These are phyloP conservation scores for Orientallactaga bullata DNA, from an alignment of 2,113 vertebrate species.

Conservation along the genomic window DNA sequence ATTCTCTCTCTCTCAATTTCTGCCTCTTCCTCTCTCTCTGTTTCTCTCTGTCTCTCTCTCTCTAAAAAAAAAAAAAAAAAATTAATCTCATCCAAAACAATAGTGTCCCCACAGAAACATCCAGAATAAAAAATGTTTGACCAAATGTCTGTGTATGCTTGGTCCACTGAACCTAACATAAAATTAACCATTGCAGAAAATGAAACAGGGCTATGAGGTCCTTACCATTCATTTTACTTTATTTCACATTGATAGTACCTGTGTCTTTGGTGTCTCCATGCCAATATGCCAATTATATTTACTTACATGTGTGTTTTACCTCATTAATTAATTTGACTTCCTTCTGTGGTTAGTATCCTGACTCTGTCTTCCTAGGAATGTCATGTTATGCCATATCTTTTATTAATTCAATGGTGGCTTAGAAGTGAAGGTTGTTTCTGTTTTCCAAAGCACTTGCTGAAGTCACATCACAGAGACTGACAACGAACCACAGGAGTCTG, in stretches of 20 bases:
- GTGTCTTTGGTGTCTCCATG: not conserved
- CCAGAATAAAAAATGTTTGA: not conserved
- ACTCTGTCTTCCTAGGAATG: not conserved
- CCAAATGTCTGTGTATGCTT: not conserved
- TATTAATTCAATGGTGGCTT: conserved; percentile 44
- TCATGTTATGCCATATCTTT: not conserved
- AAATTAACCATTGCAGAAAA: too few relatives aligned
- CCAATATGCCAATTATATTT: too few relatives aligned
- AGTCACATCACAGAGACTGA: conserved; percentile 51
- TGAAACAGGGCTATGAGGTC: not conserved
- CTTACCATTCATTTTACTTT: not conserved
- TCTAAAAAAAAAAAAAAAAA: too few relatives aligned
- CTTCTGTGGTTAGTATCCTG: not conserved
- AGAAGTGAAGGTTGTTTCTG: conserved; percentile 57
- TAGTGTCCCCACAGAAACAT: not conserved
- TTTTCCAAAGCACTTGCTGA: conserved; percentile 48
- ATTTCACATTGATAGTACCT: conserved; percentile 13
- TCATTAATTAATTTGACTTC: not conserved
- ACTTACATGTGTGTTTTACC: conserved; percentile 23
- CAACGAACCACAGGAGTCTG: conserved; percentile 41
- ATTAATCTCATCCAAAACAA: not conserved
- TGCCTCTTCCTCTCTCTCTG: too few relatives aligned
- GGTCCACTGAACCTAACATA: not conserved
- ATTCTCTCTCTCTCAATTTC: too few relatives aligned
- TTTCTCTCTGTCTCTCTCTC: too few relatives aligned